These are phyloP conservation scores for Argentina silus DNA, from an alignment of 2,797 vertebrate genomes.

Conservation along the genomic window DNA sequence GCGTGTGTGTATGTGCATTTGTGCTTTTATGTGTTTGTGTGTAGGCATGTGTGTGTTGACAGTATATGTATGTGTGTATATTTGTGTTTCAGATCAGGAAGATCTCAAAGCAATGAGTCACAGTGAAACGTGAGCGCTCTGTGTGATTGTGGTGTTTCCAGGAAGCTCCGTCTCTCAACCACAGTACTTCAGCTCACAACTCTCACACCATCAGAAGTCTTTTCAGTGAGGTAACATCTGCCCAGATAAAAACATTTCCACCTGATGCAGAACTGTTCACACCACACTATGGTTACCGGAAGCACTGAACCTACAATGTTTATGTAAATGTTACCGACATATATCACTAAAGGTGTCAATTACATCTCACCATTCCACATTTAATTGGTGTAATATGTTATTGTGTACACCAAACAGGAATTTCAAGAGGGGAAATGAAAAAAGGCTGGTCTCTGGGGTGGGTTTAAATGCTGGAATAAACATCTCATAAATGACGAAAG, in stretches of 20 bases:
- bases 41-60: neutral
- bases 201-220: neutral
- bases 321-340: neutral
- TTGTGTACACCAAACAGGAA: neutral
- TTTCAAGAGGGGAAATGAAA: neutral
- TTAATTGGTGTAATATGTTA: neutral
- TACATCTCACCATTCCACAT: neutral
- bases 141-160: neutral
- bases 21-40: slow-evolving; percentile 1
- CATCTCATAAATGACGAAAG: neutral
- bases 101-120: neutral
- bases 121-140: neutral
- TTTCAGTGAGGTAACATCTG: neutral
- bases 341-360: neutral
- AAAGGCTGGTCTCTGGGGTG: neutral
- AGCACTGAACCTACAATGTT: neutral
- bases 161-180: neutral
- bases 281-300: neutral
- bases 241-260: neutral
- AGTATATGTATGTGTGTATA: neutral
- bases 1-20: slow-evolving; percentile 9
- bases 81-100: neutral
- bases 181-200: neutral
- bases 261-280: neutral
- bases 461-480: neutral